These are phyloP conservation scores for Parazoanthus darwini DNA, from an alignment of 92 coral and sea anemone species.

Conservation along the genomic window DNA sequence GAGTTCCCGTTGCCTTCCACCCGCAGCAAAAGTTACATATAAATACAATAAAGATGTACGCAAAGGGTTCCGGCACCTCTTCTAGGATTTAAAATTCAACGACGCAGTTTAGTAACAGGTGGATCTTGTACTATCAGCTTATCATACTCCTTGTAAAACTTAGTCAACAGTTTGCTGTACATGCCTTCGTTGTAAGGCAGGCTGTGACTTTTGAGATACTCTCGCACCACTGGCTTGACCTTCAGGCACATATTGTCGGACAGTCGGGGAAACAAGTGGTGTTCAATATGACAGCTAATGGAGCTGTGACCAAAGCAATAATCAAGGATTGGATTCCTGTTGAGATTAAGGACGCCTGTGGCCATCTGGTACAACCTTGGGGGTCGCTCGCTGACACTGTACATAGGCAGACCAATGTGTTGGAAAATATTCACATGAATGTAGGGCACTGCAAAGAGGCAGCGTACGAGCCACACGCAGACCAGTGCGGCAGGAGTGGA, in stretches of 20 bases:
- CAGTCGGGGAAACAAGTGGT: constrained; percentile 84
- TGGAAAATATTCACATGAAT: constrained; percentile 82
- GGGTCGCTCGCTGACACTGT: constrained; percentile 69
- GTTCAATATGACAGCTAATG: constrained; percentile 84
- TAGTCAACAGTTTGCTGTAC: constrained; percentile 57
- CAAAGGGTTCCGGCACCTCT: too few species aligned
- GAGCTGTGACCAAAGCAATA: constrained; percentile 76
- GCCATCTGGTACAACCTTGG: constrained; percentile 73
- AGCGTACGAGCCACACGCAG: constrained; percentile 63
- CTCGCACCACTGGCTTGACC: constrained; percentile 75
- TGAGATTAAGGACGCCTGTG: constrained; percentile 73
- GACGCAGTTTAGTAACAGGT: constrained; percentile 69
- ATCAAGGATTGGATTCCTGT: constrained; percentile 76
- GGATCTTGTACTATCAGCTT: constrained; percentile 89
- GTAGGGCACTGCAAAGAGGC: constrained; percentile 68
- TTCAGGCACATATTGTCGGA: constrained; percentile 93
- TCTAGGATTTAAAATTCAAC: too few species aligned
- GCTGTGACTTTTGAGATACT: constrained; percentile 72
- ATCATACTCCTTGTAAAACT: constrained; percentile 72
- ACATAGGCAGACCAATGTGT: constrained; percentile 87
- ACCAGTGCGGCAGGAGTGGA: constrained; percentile 59
- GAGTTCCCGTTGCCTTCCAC: too few species aligned
- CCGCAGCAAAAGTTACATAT: too few species aligned
- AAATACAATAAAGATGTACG: too few species aligned
- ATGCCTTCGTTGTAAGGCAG: constrained; percentile 76